These are phyloP conservation scores for Irena cyanogastra DNA, from an alignment of 2,113 vertebrate genomes.

Conservation along the genomic window DNA sequence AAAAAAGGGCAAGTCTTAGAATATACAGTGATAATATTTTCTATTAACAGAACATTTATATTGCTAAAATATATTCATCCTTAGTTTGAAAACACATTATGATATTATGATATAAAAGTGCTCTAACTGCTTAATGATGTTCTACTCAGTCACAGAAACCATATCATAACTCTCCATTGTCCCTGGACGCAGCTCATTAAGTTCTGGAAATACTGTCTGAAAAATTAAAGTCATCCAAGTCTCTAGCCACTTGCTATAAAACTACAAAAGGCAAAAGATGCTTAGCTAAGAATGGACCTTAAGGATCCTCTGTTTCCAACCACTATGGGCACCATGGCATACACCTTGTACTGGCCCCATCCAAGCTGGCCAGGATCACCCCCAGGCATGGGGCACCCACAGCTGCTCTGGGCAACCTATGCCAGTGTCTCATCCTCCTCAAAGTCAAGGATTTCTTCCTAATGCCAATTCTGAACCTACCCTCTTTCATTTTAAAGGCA, in stretches of 20 bases:
- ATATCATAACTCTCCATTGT: conserved; percentile 13
- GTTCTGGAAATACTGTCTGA: neutral
- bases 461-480: neutral
- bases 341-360: neutral
- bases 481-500: neutral
- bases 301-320: neutral
- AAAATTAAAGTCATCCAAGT: neutral
- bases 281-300: neutral
- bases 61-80: neutral
- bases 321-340: neutral
- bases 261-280: neutral
- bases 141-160: conserved; percentile 2
- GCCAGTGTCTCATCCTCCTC: neutral
- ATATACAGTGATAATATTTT: neutral
- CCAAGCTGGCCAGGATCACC: neutral
- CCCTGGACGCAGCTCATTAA: neutral
- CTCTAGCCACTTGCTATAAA: neutral
- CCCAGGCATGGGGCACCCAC: neutral
- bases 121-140: conserved; percentile 9
- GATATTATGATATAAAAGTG: neutral
- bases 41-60: neutral
- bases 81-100: conserved; percentile 5
- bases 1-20: neutral
- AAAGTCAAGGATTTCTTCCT: neutral
- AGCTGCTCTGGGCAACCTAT: neutral